Conservation (phyloP, 92 coral and sea anemone genomes). For the Virgularia gustaviana region DNA sequence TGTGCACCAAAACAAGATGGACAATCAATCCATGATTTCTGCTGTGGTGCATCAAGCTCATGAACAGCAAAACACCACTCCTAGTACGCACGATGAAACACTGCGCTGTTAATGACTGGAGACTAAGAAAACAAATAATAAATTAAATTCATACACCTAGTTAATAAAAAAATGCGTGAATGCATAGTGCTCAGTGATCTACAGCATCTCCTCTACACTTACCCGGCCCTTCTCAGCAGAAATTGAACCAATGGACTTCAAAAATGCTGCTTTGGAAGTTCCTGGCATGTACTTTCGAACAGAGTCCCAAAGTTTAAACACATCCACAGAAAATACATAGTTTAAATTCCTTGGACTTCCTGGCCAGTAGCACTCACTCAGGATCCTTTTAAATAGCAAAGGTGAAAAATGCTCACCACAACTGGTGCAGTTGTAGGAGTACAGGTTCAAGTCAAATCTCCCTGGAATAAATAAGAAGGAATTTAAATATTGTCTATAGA, state of each 20-base stretch:
- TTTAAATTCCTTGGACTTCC: slow-evolving; percentile 9
- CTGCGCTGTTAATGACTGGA: no score
- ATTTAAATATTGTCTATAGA: no score
- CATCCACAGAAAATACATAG: background rate
- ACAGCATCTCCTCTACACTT: no score
- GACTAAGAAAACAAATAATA: background rate
- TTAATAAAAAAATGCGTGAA: no score
- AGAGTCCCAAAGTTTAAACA: slow-evolving; percentile 1
- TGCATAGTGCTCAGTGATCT: no score
- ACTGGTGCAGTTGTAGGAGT: slow-evolving; percentile 7
- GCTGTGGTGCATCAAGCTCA: no score
- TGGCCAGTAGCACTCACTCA: slow-evolving; percentile 15
- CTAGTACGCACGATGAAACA: no score
- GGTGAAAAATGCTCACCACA: slow-evolving; percentile 15
- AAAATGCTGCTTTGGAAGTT: slow-evolving; percentile 16
- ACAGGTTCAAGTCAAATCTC: slow-evolving; percentile 8
- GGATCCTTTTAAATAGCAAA: background rate
- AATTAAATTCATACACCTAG: no score
- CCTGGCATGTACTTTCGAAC: slow-evolving; percentile 9
- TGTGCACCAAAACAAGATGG: no score
- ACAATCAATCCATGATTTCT: no score
- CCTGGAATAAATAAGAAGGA: no score
- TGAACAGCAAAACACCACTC: no score
- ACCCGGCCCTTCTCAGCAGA: slow-evolving; percentile 20
- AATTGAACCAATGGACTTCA: slow-evolving; percentile 3